Percentiles rank a stretch among this genome's conserved stretches.
Evolutionary conservation across 2,113 vertebrate genomes (phyloP).

Genomic region (Vulpes ferrilata): DNA sequence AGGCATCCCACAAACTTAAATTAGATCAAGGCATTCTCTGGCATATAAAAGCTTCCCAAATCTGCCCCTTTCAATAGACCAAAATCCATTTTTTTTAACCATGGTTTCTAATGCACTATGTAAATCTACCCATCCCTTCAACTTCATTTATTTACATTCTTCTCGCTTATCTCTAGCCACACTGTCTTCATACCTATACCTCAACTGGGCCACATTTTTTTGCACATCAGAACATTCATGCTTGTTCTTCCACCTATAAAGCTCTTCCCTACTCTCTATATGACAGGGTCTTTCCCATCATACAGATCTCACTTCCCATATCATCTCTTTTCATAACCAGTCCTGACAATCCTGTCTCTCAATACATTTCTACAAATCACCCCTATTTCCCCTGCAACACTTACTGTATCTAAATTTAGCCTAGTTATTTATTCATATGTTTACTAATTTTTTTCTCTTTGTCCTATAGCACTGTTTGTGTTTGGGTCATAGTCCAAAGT

Average conservation of each 20-base stretch:
- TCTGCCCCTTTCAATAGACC: background rate
- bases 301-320: background rate
- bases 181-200: background rate
- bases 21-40: background rate
- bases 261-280: background rate
- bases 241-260: background rate
- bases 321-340: background rate
- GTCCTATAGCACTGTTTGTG: background rate
- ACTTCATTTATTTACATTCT: background rate
- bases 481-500: conserved; percentile 2
- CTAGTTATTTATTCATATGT: background rate
- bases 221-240: background rate
- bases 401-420: background rate
- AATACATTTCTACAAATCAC: background rate
- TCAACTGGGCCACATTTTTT: background rate
- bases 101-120: background rate
- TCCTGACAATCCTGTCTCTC: background rate
- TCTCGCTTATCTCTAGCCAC: background rate
- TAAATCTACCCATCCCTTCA: background rate
- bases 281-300: accelerated
- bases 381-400: accelerated
- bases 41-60: background rate
- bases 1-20: background rate
- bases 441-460: background rate
- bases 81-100: background rate